These are phyloP conservation scores for Ahaetulla prasina DNA, from an alignment of 2,113 vertebrate genomes.

Conservation along the genomic window DNA sequence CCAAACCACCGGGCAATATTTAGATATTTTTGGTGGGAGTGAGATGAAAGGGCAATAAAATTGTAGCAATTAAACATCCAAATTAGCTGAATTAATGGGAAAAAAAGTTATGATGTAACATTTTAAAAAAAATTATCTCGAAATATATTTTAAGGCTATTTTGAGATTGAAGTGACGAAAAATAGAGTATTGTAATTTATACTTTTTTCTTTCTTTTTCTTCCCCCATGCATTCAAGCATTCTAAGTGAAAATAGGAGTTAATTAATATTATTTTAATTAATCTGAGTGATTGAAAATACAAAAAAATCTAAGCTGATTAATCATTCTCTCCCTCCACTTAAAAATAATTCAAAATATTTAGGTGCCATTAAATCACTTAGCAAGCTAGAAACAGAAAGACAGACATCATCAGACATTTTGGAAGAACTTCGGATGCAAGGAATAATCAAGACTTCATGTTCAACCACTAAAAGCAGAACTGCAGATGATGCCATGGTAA, in stretches of 20 bases:
- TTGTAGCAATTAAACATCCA: background rate
- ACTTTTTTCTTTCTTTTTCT: background rate
- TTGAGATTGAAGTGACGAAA: background rate
- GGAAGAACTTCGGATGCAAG: slow-evolving; percentile 78
- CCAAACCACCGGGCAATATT: too few species aligned
- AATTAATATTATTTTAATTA: background rate
- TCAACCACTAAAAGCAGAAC: slow-evolving; percentile 59
- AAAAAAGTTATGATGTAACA: background rate
- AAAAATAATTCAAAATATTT: background rate
- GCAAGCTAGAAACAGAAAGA: slow-evolving; percentile 53
- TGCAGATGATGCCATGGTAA: slow-evolving; percentile 72
- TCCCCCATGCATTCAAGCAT: background rate
- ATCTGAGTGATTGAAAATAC: background rate
- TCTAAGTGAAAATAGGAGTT: background rate
- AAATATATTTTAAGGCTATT: background rate
- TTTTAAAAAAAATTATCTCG: background rate
- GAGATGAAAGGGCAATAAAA: background rate
- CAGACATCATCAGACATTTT: slow-evolving; percentile 77
- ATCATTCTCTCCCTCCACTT: background rate
- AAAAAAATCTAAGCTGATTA: background rate
- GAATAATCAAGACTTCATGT: slow-evolving; percentile 74
- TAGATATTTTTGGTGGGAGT: background rate
- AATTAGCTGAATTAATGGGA: background rate
- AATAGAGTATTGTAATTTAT: background rate
- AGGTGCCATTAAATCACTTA: slow-evolving; percentile 32